Percentiles rank a stretch among this genome's conserved stretches.
Conservation (phyloP, 2,113 vertebrate species). For the Collichthys lucidus region DNA sequence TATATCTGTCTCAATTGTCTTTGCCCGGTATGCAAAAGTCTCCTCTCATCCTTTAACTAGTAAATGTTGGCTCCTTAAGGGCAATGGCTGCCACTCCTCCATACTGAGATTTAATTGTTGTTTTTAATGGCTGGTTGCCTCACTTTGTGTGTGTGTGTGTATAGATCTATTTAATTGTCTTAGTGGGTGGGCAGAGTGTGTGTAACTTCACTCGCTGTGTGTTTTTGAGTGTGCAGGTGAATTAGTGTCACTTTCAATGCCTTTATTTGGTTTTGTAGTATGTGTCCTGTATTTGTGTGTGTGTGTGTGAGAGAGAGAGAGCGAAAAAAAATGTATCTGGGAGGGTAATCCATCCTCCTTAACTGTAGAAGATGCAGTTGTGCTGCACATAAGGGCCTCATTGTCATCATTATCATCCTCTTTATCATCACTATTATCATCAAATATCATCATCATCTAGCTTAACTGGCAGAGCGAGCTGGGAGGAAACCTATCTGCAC, state of each 20-base stretch:
- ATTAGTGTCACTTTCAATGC: constrained; percentile 3
- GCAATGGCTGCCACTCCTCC: constrained; percentile 8
- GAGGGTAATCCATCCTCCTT: constrained; percentile 37
- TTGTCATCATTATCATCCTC: constrained; percentile 29
- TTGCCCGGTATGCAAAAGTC: constrained; percentile 46
- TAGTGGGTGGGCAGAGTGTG: not conserved
- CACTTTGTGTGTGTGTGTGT: constrained; percentile 19
- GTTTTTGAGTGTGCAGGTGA: not conserved
- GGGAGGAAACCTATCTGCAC: not conserved
- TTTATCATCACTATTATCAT: constrained; percentile 30
- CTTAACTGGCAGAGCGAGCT: constrained; percentile 21
- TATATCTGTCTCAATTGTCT: constrained; percentile 66
- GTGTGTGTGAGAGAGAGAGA: not conserved
- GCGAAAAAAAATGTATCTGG: constrained; percentile 6
- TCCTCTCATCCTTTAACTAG: constrained; percentile 26
- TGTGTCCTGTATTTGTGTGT: not conserved
- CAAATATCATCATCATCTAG: constrained; percentile 31
- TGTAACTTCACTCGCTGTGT: not conserved
- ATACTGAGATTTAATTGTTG: constrained; percentile 45
- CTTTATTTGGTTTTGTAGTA: not conserved
- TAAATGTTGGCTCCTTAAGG: constrained; percentile 25
- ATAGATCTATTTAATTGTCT: constrained; percentile 12
- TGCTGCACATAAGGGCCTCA: constrained; percentile 21
- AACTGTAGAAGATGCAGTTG: constrained; percentile 24
- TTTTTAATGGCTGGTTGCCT: constrained; percentile 36